These are phyloP conservation scores for Aleiodes sp. DNA, from an alignment of 1,140 invertebrate genomes.

Conservation along the genomic window DNA sequence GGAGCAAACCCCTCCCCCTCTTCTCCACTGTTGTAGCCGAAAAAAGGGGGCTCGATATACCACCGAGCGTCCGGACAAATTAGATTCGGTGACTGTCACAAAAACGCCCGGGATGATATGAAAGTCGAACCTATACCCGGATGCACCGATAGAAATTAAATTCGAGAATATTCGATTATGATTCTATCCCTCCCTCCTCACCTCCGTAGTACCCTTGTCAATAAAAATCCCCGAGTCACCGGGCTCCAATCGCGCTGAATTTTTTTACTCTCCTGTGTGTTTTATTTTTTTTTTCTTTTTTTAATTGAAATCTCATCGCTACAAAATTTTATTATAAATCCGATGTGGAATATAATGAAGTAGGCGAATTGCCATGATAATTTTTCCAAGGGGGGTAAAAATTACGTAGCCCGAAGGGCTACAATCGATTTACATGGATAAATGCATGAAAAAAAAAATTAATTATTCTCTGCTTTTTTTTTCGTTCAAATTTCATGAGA, in stretches of 20 bases:
- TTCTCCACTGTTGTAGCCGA: not conserved
- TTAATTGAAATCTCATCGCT: constrained; percentile 32
- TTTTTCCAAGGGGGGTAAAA: constrained; percentile 6
- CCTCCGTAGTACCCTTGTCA: constrained; percentile 22
- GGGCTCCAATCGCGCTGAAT: constrained; percentile 29
- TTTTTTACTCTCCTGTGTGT: constrained; percentile 13
- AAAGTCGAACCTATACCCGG: constrained; percentile 59
- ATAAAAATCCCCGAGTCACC: constrained; percentile 33
- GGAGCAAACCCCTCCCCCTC: not conserved
- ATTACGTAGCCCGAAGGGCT: not conserved
- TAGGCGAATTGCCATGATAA: constrained; percentile 31
- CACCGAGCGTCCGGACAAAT: constrained; percentile 58
- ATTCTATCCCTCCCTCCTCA: constrained; percentile 40
- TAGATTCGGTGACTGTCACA: constrained; percentile 65
- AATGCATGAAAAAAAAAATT: not conserved
- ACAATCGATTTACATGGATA: not conserved
- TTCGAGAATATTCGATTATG: constrained; percentile 66
- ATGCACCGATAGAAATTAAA: constrained; percentile 66
- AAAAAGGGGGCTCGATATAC: constrained; percentile 28
- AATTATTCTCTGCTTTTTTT: not conserved
- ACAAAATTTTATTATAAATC: constrained; percentile 37
- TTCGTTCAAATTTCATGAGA: not conserved
- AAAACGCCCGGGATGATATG: constrained; percentile 62
- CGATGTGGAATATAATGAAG: constrained; percentile 26
- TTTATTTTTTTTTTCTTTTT: constrained; percentile 7